These are phyloP conservation scores for Berghia stephanieae DNA, from an alignment of 1,140 invertebrate species.

Conservation along the genomic window DNA sequence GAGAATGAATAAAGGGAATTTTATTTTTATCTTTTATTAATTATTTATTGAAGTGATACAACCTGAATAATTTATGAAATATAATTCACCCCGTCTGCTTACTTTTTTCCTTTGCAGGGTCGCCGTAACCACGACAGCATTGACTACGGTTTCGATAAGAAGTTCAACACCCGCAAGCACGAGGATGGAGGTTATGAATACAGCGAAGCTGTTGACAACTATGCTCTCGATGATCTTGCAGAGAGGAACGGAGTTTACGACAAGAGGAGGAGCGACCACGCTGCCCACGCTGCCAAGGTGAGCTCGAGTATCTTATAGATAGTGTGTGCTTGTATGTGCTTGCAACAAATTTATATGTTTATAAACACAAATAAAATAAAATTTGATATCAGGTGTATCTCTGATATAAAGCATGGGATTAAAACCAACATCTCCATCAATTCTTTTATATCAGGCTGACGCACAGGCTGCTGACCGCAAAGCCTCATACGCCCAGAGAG, in stretches of 20 bases:
- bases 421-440: background rate
- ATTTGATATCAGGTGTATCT: background rate
- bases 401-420: too few relatives aligned
- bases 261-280: background rate
- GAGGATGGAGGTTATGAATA: constrained; percentile 27
- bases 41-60: background rate
- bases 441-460: constrained; percentile 13
- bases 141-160: constrained; percentile 33
- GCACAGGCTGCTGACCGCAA: constrained; percentile 24
- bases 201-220: background rate
- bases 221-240: constrained; percentile 23
- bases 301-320: background rate
- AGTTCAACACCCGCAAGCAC: constrained; percentile 21
- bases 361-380: background rate
- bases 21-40: background rate
- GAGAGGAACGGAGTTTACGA: constrained; percentile 20
- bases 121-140: constrained; percentile 26
- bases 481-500: constrained; percentile 18
- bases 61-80: background rate
- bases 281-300: background rate
- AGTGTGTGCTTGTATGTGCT: background rate
- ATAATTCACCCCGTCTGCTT: background rate
- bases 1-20: too few relatives aligned
- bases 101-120: background rate
- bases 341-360: background rate